A percentile compares a stretch with the other conserved stretches of the same genome.
phyloP scores from a whole-genome alignment of 30 jellyfish, hydroid and myxozoan species.

The Aurelia coerulea region DNA sequence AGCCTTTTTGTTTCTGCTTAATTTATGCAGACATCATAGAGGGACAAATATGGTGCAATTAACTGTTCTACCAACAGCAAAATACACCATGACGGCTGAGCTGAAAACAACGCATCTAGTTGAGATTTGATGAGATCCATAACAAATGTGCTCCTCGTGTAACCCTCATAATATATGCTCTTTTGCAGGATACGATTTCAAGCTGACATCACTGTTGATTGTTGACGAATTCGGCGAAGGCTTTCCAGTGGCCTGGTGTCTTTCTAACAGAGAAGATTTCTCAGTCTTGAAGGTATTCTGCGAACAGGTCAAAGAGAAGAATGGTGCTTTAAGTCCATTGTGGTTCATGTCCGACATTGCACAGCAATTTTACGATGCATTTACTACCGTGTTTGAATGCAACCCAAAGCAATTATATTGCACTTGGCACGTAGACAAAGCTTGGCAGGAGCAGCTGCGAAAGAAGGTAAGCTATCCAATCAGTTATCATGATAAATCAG shows the following conservation, averaged over 20 bases:
- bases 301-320: constrained; percentile 6
- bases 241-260: constrained; percentile 15
- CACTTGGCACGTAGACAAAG: too few relatives aligned
- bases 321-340: background rate
- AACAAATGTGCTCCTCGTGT: too few relatives aligned
- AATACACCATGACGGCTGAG: too few relatives aligned
- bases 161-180: background rate
- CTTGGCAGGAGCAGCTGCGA: too few relatives aligned
- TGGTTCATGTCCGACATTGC: constrained; percentile 19
- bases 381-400: background rate
- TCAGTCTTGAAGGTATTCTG: background rate
- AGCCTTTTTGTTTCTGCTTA: too few relatives aligned
- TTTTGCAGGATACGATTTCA: constrained; percentile 3
- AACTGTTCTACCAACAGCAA: background rate
- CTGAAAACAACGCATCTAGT: too few relatives aligned
- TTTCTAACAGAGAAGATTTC: constrained; percentile 19
- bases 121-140: too few relatives aligned
- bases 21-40: too few relatives aligned
- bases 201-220: background rate
- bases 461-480: too few relatives aligned
- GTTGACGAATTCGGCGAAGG: constrained; percentile 17
- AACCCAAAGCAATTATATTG: too few relatives aligned
- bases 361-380: background rate
- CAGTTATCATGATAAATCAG: too few relatives aligned
- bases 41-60: too few relatives aligned